phyloP scores from a whole-genome alignment of 1,140 invertebrate species.

The Drosophila sproati region DNA sequence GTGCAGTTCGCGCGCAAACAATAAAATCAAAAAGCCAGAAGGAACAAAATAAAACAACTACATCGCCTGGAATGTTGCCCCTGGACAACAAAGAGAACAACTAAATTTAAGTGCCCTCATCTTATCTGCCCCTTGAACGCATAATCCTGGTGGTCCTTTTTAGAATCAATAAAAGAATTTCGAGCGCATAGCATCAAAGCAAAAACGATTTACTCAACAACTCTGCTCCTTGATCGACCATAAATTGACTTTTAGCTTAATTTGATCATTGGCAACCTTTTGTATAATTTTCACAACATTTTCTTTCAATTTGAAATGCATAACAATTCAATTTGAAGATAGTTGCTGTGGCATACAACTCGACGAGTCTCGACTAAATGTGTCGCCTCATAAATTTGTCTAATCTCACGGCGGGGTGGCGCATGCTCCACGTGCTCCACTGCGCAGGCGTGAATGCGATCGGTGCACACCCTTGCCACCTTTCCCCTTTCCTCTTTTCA shows the following conservation, averaged over 20 bases:
- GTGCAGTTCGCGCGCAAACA: constrained; percentile 57
- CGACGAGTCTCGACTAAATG: constrained; percentile 5
- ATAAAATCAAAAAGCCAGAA: constrained; percentile 26
- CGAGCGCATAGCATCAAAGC: constrained; percentile 2
- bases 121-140: constrained; percentile 59
- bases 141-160: constrained; percentile 49
- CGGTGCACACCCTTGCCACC: constrained; percentile 1
- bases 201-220: background rate
- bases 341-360: constrained; percentile 25
- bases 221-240: constrained; percentile 35
- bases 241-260: constrained; percentile 68
- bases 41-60: constrained; percentile 26
- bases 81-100: constrained; percentile 57
- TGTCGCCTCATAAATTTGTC: constrained; percentile 32
- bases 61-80: constrained; percentile 33
- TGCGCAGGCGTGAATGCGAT: constrained; percentile 65
- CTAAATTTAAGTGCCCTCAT: constrained; percentile 74
- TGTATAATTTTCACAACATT: constrained; percentile 44
- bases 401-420: background rate
- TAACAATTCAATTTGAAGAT: constrained; percentile 59
- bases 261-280: constrained; percentile 58
- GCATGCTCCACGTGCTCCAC: constrained; percentile 3
- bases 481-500: too few relatives aligned
- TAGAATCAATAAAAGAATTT: background rate
- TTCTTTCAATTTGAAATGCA: constrained; percentile 58